Base-by-base conservation (phyloP, 2,113 vertebrate species). In the Orcinus orca region DNA sequence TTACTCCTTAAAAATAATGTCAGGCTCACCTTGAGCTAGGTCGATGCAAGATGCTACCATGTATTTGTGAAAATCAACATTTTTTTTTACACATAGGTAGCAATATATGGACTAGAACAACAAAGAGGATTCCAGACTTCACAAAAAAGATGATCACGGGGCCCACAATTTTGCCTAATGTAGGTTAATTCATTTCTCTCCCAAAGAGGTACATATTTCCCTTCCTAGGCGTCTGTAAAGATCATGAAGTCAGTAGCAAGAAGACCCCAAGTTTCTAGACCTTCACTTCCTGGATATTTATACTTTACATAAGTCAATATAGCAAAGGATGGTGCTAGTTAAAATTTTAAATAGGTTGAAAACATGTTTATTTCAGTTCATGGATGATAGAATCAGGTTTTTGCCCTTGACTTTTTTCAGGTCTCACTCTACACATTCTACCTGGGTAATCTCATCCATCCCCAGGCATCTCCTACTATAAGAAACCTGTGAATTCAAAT, bases 21-120 rank as follows among this genome's bases (percentile, higher is more conserved):
- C 60, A 84, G 20, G 58, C 60, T 92, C 29, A 65, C 26, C 5
- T 91, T 41, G 33, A 92, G 29, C 25, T 92, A 70, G 33, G 14
- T 18, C 84, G 58, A 77, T 89, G 7, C 33, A 94, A 79, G 58
- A 82, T 74, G 29, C 4, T 70, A 93, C 41, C 41, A 81, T 11
- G 33, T 60, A 31, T 80, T 77, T 94, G 79, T 50, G 23, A 90
- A 92, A 97, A 89, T 88, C 83, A 90, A 79, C 21, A 76, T 68
- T 85, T 93, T 95, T 41, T 88, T 41, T 71, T 10, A 76, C 25
- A 76, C 76, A 93, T 5, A 77, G 41, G 36, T 65, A 74, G 36
- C 65, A 53, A 81, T 63, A 77, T 33, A 62, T 77, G 26, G 50
- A 88, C 60, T 81, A 95, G 92, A 89, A 93, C n/a, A 93, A 83